A percentile compares a stretch with the other conserved stretches of the same genome.
Evolutionary conservation across 2,888 invertebrate genomes (phyloP).

Genomic region (Nysson spinosus): DNA sequence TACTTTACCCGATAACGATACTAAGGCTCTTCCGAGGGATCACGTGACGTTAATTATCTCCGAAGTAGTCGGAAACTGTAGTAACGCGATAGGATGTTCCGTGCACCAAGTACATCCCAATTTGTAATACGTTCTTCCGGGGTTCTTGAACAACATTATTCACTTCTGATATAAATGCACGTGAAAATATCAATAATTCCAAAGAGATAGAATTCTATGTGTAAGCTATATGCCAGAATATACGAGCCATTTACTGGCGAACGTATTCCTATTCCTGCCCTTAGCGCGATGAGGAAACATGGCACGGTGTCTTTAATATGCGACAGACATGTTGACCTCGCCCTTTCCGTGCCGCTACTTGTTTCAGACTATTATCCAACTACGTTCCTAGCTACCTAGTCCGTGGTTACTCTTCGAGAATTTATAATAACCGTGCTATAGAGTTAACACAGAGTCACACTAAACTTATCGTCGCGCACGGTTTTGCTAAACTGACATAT

Average conservation of each 20-base stretch:
- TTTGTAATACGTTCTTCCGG: constrained; percentile 21
- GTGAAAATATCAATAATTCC: constrained; percentile 46
- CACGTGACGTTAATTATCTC: constrained; percentile 65
- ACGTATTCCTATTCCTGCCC: constrained; percentile 51
- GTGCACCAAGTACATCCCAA: too few relatives aligned
- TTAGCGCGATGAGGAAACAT: constrained; percentile 32
- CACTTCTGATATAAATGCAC: constrained; percentile 3
- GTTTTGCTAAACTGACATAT: constrained; percentile 14
- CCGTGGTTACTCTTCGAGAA: constrained; percentile 66
- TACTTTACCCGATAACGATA: constrained; percentile 63
- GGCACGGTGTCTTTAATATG: constrained; percentile 67
- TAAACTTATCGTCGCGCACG: constrained; percentile 47
- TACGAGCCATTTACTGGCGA: constrained; percentile 55
- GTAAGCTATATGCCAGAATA: constrained; percentile 42
- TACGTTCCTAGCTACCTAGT: constrained; percentile 60
- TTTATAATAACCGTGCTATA: constrained; percentile 70
- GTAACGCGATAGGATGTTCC: constrained; percentile 30
- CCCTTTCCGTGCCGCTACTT: constrained; percentile 67
- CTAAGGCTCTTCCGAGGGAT: constrained; percentile 58
- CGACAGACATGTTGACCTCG: constrained; percentile 70
- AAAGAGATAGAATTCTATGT: constrained; percentile 21
- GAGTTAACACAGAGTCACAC: constrained; percentile 42
- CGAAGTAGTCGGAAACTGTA: constrained; percentile 49
- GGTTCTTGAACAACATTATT: neutral
- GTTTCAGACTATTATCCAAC: constrained; percentile 68